These are phyloP conservation scores for Microplitis deprimator DNA, from an alignment of 2,888 invertebrate species.

Conservation along the genomic window DNA sequence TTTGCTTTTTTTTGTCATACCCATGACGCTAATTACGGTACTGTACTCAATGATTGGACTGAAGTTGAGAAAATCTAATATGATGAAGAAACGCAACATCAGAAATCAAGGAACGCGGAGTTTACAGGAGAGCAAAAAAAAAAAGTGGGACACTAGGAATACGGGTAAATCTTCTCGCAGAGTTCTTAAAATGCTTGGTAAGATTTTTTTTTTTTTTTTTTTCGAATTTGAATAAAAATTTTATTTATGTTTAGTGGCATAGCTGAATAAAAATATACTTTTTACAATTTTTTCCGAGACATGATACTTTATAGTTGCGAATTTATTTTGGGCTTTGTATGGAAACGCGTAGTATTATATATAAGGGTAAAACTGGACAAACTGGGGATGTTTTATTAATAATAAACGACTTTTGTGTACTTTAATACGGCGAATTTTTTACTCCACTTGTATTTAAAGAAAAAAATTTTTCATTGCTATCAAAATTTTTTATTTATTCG, in stretches of 20 bases:
- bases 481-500: not conserved
- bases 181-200: conserved; percentile 84
- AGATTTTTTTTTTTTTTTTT: conserved; percentile 60
- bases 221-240: not conserved
- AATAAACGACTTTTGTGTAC: not conserved
- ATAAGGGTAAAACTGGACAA: not conserved
- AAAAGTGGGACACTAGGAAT: conserved; percentile 50
- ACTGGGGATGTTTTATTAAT: not conserved
- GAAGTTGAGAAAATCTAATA: conserved; percentile 73
- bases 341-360: not conserved
- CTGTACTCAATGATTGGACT: conserved; percentile 74
- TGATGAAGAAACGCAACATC: conserved; percentile 67
- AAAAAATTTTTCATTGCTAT: not conserved
- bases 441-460: not conserved
- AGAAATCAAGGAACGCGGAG: conserved; percentile 35
- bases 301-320: not conserved
- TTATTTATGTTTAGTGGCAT: too few relatives aligned
- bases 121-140: conserved; percentile 33
- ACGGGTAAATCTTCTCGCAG: conserved; percentile 77
- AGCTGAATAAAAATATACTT: too few relatives aligned
- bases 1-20: conserved; percentile 76
- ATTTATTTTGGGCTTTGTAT: not conserved
- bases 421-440: not conserved
- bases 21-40: conserved; percentile 76
- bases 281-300: too few relatives aligned